Evolutionary conservation across 35 echinoderm and acorn worm genomes (phyloP).

Genomic region (Ptychodera flava): DNA sequence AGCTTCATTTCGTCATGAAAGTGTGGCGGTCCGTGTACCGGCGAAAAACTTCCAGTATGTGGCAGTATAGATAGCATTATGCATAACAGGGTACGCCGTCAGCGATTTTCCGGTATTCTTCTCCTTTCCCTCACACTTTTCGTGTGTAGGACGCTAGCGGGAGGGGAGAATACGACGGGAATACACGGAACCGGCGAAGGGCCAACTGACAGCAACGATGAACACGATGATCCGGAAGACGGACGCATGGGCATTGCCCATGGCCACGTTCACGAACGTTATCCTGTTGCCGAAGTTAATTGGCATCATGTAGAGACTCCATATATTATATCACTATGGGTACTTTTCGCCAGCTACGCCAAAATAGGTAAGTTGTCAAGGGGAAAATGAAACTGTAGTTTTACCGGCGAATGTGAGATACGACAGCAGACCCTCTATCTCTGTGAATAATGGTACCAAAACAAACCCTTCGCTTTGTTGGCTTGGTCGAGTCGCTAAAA

Average conservation of each 20-base stretch:
- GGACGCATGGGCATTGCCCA: too few relatives aligned
- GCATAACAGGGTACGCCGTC: not conserved
- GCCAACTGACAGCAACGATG: not conserved
- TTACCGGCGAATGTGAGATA: not conserved
- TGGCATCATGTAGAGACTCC: not conserved
- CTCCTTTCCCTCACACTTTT: not conserved
- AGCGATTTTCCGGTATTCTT: not conserved
- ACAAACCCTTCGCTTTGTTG: too few relatives aligned
- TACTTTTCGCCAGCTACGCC: not conserved
- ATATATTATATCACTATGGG: not conserved
- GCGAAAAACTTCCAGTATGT: not conserved
- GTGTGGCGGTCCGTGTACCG: not conserved
- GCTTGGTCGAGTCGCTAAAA: too few relatives aligned
- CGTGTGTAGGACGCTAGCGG: not conserved
- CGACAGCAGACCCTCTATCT: too few relatives aligned
- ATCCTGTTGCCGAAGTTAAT: not conserved
- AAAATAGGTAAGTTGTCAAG: not conserved
- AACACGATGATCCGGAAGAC: not conserved
- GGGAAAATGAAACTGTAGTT: not conserved
- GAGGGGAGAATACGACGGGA: not conserved
- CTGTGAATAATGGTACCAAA: too few relatives aligned
- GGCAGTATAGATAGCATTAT: not conserved
- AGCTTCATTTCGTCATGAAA: too few relatives aligned
- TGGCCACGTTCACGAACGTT: not conserved
- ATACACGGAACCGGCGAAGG: not conserved